phyloP scores from a whole-genome alignment of 1,140 invertebrate genomes.

The Orius insidiosus region DNA sequence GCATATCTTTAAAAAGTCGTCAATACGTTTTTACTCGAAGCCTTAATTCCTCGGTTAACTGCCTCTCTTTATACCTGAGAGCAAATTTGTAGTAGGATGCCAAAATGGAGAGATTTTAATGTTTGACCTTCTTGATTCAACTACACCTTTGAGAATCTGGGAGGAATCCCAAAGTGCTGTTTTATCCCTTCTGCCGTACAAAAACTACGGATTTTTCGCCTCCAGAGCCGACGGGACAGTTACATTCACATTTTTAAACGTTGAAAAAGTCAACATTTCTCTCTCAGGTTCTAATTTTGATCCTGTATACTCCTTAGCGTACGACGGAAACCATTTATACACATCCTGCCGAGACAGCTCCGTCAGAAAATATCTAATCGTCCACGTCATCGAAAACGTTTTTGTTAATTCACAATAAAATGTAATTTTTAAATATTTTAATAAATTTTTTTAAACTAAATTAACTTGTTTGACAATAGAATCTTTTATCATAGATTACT shows the following conservation, averaged over 20 bases:
- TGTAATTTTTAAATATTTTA: neutral
- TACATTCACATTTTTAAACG: constrained; percentile 24
- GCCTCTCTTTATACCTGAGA: constrained; percentile 27
- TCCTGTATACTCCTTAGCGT: constrained; percentile 36
- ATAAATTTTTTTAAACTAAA: neutral
- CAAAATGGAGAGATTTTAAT: constrained; percentile 26
- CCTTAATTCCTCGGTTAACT: constrained; percentile 33
- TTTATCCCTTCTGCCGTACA: constrained; percentile 24
- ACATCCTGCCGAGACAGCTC: constrained; percentile 35
- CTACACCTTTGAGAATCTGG: constrained; percentile 15
- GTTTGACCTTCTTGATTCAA: neutral
- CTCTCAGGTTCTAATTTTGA: constrained; percentile 53
- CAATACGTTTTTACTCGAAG: constrained; percentile 27
- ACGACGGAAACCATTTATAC: constrained; percentile 34
- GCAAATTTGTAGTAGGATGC: constrained; percentile 29
- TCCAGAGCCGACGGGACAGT: constrained; percentile 42
- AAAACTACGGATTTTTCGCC: constrained; percentile 27
- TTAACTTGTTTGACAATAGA: neutral
- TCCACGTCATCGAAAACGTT: constrained; percentile 10
- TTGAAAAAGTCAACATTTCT: constrained; percentile 29
- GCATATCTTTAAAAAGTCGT: constrained; percentile 36
- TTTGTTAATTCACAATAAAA: neutral
- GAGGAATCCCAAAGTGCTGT: constrained; percentile 32
- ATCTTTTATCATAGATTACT: constrained; percentile 15
- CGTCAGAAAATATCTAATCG: constrained; percentile 34